Percentiles rank a stretch among this genome's conserved stretches.
Conservation (phyloP, 2,888 invertebrate genomes). For the Apeira syringaria region DNA sequence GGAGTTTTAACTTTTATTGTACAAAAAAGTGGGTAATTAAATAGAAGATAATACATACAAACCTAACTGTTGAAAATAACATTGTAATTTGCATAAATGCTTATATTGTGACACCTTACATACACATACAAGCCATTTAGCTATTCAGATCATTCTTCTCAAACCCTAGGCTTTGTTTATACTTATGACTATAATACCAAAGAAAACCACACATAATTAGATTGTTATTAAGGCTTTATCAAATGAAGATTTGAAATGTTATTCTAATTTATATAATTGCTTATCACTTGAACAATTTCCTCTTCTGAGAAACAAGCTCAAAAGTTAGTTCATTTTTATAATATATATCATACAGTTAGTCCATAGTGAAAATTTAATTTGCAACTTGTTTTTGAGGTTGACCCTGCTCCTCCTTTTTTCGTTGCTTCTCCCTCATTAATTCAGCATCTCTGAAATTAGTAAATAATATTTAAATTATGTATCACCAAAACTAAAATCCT, state of each 20-base stretch:
- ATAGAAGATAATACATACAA: constrained; percentile 64
- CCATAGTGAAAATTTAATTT: constrained; percentile 46
- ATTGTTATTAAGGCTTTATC: constrained; percentile 55
- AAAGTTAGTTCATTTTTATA: constrained; percentile 39
- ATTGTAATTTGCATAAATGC: constrained; percentile 69
- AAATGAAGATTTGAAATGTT: constrained; percentile 48
- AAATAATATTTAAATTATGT: no score
- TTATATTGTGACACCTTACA: constrained; percentile 46
- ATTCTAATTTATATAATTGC: constrained; percentile 52
- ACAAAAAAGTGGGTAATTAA: constrained; percentile 56
- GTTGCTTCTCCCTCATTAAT: constrained; percentile 94
- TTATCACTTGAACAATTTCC: constrained; percentile 59
- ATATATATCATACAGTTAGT: constrained; percentile 41
- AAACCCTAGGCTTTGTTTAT: constrained; percentile 34
- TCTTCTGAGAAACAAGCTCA: constrained; percentile 51
- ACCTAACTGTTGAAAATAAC: constrained; percentile 72
- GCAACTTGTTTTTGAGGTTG: constrained; percentile 60
- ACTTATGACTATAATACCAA: constrained; percentile 41
- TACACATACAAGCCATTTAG: constrained; percentile 21
- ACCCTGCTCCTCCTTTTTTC: constrained; percentile 86
- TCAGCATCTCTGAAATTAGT: constrained; percentile 90
- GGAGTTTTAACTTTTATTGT: constrained; percentile 72
- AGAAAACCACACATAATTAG: constrained; percentile 49
- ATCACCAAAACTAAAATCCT: no score
- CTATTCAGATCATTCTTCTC: constrained; percentile 52